These are phyloP conservation scores for Crepidodera aurea DNA, from an alignment of 2,888 invertebrate genomes.

Conservation along the genomic window DNA sequence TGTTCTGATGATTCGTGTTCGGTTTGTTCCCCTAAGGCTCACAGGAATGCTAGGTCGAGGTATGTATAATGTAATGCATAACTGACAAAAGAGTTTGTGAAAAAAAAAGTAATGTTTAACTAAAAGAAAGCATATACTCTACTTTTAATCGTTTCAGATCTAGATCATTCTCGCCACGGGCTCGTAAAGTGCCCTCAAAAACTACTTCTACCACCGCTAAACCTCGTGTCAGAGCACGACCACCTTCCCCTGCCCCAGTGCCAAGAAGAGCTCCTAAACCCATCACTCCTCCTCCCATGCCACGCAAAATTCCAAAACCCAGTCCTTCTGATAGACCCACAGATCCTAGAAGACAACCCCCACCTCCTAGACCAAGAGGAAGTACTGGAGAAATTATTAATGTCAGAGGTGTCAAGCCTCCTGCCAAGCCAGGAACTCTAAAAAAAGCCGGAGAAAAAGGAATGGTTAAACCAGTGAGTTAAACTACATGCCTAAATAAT, in stretches of 20 bases:
- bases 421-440: conserved; percentile 58
- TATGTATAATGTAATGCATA: conserved; percentile 39
- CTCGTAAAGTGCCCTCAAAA: conserved; percentile 60
- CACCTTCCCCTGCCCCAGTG: conserved; percentile 63
- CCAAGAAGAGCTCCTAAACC: conserved; percentile 66
- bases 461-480: conserved; percentile 41
- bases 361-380: conserved; percentile 68
- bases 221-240: conserved; percentile 63
- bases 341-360: conserved; percentile 64
- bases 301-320: conserved; percentile 44
- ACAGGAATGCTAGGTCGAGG: conserved; percentile 56
- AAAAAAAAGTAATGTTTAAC: too few relatives aligned
- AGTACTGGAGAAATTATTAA: conserved; percentile 61
- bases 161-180: conserved; percentile 67
- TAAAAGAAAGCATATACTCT: too few relatives aligned
- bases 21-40: conserved; percentile 76
- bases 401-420: conserved; percentile 65
- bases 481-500: too few relatives aligned
- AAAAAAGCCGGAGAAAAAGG: conserved; percentile 36
- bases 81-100: too few relatives aligned
- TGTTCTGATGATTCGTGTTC: conserved; percentile 87
- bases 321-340: conserved; percentile 57
- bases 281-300: conserved; percentile 65
- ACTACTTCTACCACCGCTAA: conserved; percentile 59
- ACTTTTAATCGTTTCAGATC: conserved; percentile 58